Conservation (phyloP, 37 sponge, comb jelly and placozoan genomes). For the Amphimedon queenslandica region DNA sequence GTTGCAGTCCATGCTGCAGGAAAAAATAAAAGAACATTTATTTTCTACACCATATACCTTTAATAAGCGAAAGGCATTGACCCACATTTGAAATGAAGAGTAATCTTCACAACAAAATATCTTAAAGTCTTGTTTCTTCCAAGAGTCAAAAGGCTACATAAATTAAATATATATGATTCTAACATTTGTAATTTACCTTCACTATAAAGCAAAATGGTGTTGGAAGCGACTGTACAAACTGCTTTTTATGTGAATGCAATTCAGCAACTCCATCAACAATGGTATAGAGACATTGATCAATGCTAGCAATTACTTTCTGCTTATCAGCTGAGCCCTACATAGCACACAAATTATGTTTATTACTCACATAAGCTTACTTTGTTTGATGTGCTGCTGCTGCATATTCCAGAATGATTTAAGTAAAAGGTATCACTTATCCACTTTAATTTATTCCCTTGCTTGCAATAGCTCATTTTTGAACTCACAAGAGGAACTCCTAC, state of each 20-base stretch:
- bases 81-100: conserved; percentile 30
- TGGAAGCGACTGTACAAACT: conserved; percentile 10
- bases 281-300: conserved; percentile 36
- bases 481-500: conserved; percentile 19
- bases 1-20: conserved; percentile 50
- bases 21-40: neutral
- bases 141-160: conserved; percentile 54
- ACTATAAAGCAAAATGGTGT: conserved; percentile 39
- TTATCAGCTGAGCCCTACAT: neutral
- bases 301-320: conserved; percentile 1
- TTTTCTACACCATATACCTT: conserved; percentile 34
- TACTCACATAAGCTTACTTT: neutral
- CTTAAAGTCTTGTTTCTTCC: conserved; percentile 54
- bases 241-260: neutral
- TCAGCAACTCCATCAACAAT: neutral
- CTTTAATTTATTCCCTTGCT: conserved; percentile 4
- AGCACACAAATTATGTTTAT: neutral
- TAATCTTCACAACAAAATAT: conserved; percentile 51
- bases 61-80: conserved; percentile 53
- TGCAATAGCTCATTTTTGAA: conserved; percentile 9
- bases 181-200: conserved; percentile 27
- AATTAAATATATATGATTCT: neutral
- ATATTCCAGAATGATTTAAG: conserved; percentile 24
- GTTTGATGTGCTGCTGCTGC: neutral
- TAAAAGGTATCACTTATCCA: conserved; percentile 21